Evolutionary conservation across 2,113 vertebrate genomes (phyloP).

Genomic region (Pristiophorus japonicus): DNA sequence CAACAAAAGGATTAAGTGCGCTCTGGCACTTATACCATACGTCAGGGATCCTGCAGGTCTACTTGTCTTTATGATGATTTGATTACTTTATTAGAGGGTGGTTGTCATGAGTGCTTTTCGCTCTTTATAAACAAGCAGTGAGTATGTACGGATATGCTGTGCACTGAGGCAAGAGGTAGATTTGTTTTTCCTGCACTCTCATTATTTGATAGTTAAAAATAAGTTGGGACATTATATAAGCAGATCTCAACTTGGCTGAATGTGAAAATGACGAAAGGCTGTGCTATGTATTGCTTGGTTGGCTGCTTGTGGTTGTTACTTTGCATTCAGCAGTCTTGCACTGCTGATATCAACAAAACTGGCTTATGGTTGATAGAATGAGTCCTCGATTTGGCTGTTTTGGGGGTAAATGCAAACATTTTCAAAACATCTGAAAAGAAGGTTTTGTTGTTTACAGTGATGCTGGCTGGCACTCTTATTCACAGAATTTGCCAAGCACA

Average conservation of each 20-base stretch:
- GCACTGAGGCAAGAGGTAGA: neutral
- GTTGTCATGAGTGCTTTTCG: neutral
- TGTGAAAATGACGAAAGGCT: no score
- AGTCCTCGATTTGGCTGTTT: neutral
- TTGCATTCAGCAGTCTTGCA: neutral
- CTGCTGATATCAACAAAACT: neutral
- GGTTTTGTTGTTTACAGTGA: no score
- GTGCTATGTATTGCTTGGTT: no score
- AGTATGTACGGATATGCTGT: neutral
- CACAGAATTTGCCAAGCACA: neutral
- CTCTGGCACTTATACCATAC: neutral
- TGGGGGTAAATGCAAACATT: neutral
- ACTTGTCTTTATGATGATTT: neutral
- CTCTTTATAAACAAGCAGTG: neutral
- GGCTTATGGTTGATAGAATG: neutral
- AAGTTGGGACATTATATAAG: no score
- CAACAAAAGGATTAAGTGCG: neutral
- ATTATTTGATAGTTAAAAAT: neutral
- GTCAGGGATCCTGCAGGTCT: neutral
- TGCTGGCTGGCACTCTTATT: neutral
- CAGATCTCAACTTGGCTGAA: no score
- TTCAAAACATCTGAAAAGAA: neutral
- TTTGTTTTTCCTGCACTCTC: neutral
- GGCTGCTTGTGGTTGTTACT: no score
- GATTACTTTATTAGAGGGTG: neutral